These are phyloP conservation scores for Littorina saxatilis DNA, from an alignment of 1,140 invertebrate species.

Conservation along the genomic window DNA sequence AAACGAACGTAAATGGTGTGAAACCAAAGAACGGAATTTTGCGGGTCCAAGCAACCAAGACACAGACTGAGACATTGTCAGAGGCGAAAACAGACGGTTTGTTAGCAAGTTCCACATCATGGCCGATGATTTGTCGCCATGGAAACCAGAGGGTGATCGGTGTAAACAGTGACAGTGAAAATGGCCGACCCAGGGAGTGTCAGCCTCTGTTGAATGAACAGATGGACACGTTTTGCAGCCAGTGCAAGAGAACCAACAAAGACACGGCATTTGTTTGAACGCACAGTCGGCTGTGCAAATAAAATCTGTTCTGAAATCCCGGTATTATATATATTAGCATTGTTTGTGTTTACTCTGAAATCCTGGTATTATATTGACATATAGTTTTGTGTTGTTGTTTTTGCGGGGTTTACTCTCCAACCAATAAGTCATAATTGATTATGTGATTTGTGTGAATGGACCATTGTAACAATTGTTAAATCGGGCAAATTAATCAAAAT, in stretches of 20 bases:
- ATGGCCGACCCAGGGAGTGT: background rate
- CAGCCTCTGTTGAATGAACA: background rate
- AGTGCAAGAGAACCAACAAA: background rate
- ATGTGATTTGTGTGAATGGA: too few relatives aligned
- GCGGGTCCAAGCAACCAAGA: background rate
- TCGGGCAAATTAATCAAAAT: too few relatives aligned
- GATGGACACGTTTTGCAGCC: background rate
- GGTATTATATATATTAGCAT: background rate
- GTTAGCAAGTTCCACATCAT: background rate
- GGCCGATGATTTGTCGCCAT: background rate
- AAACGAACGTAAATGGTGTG: background rate
- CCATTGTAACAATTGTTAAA: too few relatives aligned
- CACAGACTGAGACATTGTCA: background rate
- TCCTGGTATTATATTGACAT: background rate
- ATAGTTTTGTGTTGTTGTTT: too few relatives aligned
- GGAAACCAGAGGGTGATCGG: background rate
- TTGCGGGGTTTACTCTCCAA: too few relatives aligned
- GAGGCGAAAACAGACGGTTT: background rate
- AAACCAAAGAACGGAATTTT: background rate
- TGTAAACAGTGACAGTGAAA: too few relatives aligned
- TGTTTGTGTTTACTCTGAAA: background rate
- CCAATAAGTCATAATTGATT: too few relatives aligned
- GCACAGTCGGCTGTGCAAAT: background rate
- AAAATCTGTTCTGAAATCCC: too few relatives aligned
- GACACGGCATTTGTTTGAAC: background rate